A percentile compares a stretch with the other conserved stretches of the same genome.
phyloP scores from a whole-genome alignment of 2,888 invertebrate species.

The Apamea epomidion region DNA sequence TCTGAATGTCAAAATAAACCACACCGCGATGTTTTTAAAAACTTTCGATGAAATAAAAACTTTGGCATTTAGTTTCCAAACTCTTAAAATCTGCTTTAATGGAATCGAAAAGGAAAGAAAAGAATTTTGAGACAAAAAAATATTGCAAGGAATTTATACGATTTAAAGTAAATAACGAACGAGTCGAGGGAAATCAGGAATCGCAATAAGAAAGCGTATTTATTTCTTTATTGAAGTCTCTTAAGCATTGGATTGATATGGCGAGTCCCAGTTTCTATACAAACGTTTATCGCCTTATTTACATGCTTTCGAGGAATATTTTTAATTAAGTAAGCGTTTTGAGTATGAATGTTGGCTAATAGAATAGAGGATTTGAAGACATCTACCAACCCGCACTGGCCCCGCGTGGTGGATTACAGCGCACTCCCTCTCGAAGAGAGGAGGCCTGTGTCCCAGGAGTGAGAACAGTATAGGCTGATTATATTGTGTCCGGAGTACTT shows the following conservation, averaged over 20 bases:
- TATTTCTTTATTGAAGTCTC: slow-evolving; percentile 43
- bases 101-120: slow-evolving; percentile 23
- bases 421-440: too few species aligned
- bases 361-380: not conserved
- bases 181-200: slow-evolving; percentile 49
- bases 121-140: slow-evolving; percentile 24
- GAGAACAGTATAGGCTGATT: too few species aligned
- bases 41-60: slow-evolving; percentile 7
- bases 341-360: not conserved
- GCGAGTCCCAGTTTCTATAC: not conserved
- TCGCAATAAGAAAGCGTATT: slow-evolving; percentile 35
- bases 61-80: slow-evolving; percentile 23
- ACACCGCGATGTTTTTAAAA: slow-evolving; percentile 10
- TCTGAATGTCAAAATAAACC: slow-evolving; percentile 23
- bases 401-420: too few species aligned
- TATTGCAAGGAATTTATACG: slow-evolving; percentile 24
- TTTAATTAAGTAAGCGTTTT: not conserved
- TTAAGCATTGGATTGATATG: slow-evolving; percentile 17
- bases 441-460: too few species aligned
- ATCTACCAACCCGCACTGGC: too few species aligned
- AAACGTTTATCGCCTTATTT: not conserved
- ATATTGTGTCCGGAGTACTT: not conserved
- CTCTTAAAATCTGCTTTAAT: slow-evolving; percentile 26
- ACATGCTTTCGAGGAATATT: not conserved
- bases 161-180: slow-evolving; percentile 50